Conservation (phyloP, 1,140 invertebrate species). For the Elysia chlorotica region DNA sequence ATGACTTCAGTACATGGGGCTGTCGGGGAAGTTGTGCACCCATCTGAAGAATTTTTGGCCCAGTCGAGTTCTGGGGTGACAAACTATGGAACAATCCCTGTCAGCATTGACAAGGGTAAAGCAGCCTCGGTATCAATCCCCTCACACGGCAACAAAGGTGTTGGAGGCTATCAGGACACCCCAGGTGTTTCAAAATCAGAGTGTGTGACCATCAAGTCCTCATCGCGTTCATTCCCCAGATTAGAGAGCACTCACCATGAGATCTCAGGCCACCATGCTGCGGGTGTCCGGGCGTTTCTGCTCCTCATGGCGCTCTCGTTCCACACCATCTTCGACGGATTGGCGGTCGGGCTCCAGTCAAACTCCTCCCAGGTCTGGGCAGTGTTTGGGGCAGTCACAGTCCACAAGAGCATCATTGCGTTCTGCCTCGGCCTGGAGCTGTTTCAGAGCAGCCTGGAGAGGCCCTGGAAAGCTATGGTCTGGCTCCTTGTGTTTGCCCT, state of each 20-base stretch:
- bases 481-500: constrained; percentile 66
- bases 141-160: too few species aligned
- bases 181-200: background rate
- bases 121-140: too few species aligned
- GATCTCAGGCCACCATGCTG: constrained; percentile 8
- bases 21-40: background rate
- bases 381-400: constrained; percentile 67
- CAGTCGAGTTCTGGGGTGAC: background rate
- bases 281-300: constrained; percentile 46
- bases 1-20: too few species aligned
- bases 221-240: background rate
- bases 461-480: constrained; percentile 54
- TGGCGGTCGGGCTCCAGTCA: constrained; percentile 46
- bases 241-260: background rate
- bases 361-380: constrained; percentile 71
- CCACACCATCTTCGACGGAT: constrained; percentile 54
- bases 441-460: constrained; percentile 67
- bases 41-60: background rate
- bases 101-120: too few species aligned
- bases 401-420: constrained; percentile 79
- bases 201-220: background rate
- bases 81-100: background rate
- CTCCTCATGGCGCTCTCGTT: constrained; percentile 49
- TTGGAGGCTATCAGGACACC: background rate
- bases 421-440: constrained; percentile 76